These are phyloP conservation scores for Orchestia grillus DNA, from an alignment of 1,140 invertebrate genomes.

Conservation along the genomic window DNA sequence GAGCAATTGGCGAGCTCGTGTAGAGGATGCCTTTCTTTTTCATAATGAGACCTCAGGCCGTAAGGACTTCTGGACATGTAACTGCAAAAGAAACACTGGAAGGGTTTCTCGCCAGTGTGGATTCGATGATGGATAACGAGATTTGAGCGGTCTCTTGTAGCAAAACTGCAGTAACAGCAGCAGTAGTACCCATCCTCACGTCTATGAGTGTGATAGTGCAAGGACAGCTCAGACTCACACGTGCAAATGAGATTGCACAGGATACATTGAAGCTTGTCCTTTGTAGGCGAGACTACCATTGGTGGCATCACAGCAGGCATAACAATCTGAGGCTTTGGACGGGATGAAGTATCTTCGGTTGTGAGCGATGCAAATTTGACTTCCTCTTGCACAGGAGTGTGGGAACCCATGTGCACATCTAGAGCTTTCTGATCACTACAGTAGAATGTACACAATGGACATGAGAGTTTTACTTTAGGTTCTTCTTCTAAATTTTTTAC, in stretches of 20 bases:
- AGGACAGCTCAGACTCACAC: neutral
- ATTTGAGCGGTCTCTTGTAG: conserved; percentile 14
- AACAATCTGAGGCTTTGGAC: conserved; percentile 8
- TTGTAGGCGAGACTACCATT: neutral
- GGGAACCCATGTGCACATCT: neutral
- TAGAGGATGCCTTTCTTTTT: neutral
- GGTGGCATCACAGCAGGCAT: neutral
- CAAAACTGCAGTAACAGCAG: conserved; percentile 23
- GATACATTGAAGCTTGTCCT: neutral
- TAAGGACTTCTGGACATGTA: conserved; percentile 46
- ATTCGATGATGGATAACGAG: conserved; percentile 40
- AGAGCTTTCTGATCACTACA: neutral
- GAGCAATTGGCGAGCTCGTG: neutral
- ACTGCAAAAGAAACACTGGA: conserved; percentile 52
- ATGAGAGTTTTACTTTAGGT: conserved; percentile 14
- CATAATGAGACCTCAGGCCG: conserved; percentile 31
- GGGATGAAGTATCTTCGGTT: neutral
- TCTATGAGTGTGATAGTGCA: conserved; percentile 1
- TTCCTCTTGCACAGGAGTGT: conserved; percentile 33
- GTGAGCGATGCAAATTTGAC: conserved; percentile 5
- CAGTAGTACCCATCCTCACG: conserved; percentile 32
- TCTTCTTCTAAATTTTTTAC: neutral
- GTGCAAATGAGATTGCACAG: neutral
- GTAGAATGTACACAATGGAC: conserved; percentile 11
- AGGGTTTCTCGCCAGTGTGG: conserved; percentile 60